Base-by-base conservation (phyloP, 2,113 vertebrate genomes). In the Eubucco bourcierii region DNA sequence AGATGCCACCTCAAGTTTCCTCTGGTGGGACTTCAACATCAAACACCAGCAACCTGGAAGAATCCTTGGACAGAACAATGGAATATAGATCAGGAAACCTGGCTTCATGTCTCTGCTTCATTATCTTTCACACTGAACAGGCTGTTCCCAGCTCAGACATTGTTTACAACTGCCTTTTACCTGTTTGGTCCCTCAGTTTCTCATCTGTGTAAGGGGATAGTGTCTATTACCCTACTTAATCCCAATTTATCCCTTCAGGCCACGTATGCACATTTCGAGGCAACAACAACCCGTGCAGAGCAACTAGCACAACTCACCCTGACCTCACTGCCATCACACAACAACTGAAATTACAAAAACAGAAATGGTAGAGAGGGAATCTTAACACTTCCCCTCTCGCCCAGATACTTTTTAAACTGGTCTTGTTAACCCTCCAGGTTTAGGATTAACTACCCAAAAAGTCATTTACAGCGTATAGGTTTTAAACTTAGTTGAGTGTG, bases 281-380 rank as follows among this genome's bases (percentile, higher is more conserved):
- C 4, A 84, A 44, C 5, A 12, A 2, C 13, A 63, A 5, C 21
- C 1, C 2, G 2, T 0, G 0, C 9, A 3, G n/a, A 84, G 12
- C 8, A 59, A 44, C 21, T 12, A 25, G 37, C 16, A 44, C 15
- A 61, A 39, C 7, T 65, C 50, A 9, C 3, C 2, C 6, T 16
- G 7, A 41, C 28, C 41, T 59, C 72, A 29, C 37, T 34, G 74
- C 33, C 18, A 3, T 23, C 44, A 20, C 2, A 46, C 15, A 61
- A 15, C 10, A 58, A 21, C 25, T 61, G 23, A 5, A 41, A 6
- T 39, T 12, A 56, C 10, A 41, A 15, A 41, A 41, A 41, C n/a
- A 84, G 8, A 39, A 81, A 53, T 5, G 8, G 46, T 41, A 63
- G 60, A 66, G 82, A 15, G 0, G 12, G 56, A 7, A 81, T 28